Evolutionary conservation across 92 coral and sea anemone species (phyloP).

Genomic region (Plumapathes pennacea): DNA sequence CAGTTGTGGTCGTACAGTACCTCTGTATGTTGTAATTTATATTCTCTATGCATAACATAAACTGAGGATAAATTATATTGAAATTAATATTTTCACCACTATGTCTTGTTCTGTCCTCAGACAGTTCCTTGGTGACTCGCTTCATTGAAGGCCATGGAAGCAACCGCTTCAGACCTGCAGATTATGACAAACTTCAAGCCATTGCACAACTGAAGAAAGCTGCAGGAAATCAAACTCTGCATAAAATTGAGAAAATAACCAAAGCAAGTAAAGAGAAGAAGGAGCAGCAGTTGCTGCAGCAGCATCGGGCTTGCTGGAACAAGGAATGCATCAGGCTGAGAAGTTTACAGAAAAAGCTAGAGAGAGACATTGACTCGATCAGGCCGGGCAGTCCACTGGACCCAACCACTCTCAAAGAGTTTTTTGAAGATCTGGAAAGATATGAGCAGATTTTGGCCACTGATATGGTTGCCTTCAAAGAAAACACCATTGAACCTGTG

Average conservation of each 20-base stretch:
- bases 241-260: slow-evolving; percentile 78
- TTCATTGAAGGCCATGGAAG: slow-evolving; percentile 77
- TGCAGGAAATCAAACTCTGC: slow-evolving; percentile 70
- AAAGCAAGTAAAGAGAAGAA: slow-evolving; percentile 82
- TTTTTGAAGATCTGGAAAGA: slow-evolving; percentile 78
- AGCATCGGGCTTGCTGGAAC: slow-evolving; percentile 91
- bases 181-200: slow-evolving; percentile 94
- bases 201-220: slow-evolving; percentile 88
- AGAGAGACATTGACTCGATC: slow-evolving; percentile 72
- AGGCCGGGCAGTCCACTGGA: slow-evolving; percentile 80
- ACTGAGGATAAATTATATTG: too few species aligned
- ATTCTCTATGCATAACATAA: too few species aligned
- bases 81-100: not conserved
- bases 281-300: slow-evolving; percentile 80
- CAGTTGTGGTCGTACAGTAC: too few species aligned
- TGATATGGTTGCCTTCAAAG: slow-evolving; percentile 71
- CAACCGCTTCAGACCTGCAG: slow-evolving; percentile 72
- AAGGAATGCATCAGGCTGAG: slow-evolving; percentile 77
- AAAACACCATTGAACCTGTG: slow-evolving; percentile 81
- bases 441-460: slow-evolving; percentile 71
- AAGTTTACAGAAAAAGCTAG: slow-evolving; percentile 67
- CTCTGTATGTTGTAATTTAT: too few species aligned
- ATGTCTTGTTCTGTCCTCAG: slow-evolving; percentile 42
- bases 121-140: slow-evolving; percentile 81
- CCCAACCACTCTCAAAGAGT: slow-evolving; percentile 64